phyloP scores from a whole-genome alignment of 2,888 invertebrate genomes.

The Acanthoscelides obtectus region DNA sequence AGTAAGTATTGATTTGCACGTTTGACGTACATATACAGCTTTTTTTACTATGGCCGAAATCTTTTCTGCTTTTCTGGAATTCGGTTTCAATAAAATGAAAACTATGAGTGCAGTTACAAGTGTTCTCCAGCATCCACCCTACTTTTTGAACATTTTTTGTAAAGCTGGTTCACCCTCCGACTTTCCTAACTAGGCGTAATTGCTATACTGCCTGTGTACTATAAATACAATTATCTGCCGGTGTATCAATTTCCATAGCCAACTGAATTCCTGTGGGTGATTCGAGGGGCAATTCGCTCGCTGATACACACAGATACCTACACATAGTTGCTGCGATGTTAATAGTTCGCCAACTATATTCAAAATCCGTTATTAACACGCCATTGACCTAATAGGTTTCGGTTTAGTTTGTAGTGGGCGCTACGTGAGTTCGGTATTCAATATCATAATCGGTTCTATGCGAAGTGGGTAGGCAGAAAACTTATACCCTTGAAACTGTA shows the following conservation, averaged over 20 bases:
- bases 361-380: conserved; percentile 45
- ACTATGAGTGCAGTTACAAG: too few species aligned
- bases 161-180: neutral
- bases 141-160: neutral
- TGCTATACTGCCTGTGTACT: neutral
- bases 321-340: conserved; percentile 36
- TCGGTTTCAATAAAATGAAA: too few species aligned
- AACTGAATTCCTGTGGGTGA: neutral
- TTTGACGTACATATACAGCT: too few species aligned
- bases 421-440: neutral
- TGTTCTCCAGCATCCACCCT: too few species aligned
- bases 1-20: too few species aligned
- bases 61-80: too few species aligned
- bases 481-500: too few species aligned
- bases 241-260: neutral
- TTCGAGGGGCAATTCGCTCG: neutral
- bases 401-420: conserved; percentile 7
- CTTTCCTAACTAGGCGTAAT: neutral
- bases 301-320: conserved; percentile 21
- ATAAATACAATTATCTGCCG: neutral
- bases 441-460: neutral
- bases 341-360: conserved; percentile 45
- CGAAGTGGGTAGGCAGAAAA: neutral
- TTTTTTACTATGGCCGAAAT: too few species aligned
- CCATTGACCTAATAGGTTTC: conserved; percentile 43